These are phyloP conservation scores for Oxystoma pomonae DNA, from an alignment of 2,888 invertebrate species.

Conservation along the genomic window DNA sequence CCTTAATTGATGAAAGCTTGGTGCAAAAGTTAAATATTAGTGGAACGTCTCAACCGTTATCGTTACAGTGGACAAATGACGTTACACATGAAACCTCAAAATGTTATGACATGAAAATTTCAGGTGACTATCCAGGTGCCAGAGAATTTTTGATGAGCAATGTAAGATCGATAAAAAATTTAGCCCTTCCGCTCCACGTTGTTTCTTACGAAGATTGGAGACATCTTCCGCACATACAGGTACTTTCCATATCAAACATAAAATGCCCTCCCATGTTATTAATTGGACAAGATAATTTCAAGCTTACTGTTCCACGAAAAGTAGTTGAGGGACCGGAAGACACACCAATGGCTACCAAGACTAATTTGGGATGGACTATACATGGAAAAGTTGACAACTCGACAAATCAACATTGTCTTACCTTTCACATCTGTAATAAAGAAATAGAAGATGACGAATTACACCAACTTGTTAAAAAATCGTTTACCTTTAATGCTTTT, in stretches of 20 bases:
- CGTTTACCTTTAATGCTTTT: too few species aligned
- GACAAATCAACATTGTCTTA: too few species aligned
- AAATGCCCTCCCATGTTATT: constrained; percentile 9
- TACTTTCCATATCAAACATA: not conserved
- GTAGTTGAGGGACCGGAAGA: too few species aligned
- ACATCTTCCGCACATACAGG: not conserved
- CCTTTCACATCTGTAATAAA: too few species aligned
- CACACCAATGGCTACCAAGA: too few species aligned
- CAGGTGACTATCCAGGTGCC: not conserved
- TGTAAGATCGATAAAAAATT: not conserved
- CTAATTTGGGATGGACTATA: too few species aligned
- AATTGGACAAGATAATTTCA: constrained; percentile 8
- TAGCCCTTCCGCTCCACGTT: not conserved
- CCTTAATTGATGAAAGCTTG: not conserved
- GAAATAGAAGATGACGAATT: too few species aligned
- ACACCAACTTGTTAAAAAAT: too few species aligned
- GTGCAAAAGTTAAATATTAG: not conserved
- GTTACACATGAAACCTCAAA: not conserved
- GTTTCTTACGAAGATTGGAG: not conserved
- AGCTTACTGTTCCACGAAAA: too few species aligned
- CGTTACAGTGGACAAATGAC: not conserved
- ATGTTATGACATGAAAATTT: not conserved
- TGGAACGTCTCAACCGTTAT: not conserved
- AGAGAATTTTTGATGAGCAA: not conserved
- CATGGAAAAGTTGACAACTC: too few species aligned